phyloP scores from a whole-genome alignment of 2,888 invertebrate genomes.

The Venusia cambrica region DNA sequence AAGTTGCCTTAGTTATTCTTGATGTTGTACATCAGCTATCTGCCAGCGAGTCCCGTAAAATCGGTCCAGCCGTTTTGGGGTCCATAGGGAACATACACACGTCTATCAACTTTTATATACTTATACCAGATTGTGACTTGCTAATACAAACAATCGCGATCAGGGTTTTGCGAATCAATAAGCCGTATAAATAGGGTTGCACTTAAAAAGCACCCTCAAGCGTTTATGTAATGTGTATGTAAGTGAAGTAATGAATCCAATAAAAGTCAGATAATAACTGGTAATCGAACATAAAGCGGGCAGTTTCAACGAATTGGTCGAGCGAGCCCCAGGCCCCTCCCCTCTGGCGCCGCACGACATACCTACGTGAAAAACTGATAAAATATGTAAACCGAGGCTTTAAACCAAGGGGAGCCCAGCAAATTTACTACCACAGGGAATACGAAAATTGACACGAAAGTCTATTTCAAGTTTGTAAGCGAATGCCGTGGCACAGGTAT shows the following conservation, averaged over 20 bases:
- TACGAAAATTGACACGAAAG: slow-evolving; percentile 44
- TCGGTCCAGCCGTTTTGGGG: too few relatives aligned
- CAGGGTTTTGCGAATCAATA: slow-evolving; percentile 1
- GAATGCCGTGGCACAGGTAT: slow-evolving; percentile 38
- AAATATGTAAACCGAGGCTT: slow-evolving; percentile 73
- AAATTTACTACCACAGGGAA: slow-evolving; percentile 65
- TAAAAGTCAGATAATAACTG: slow-evolving; percentile 25
- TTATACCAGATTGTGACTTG: too few relatives aligned
- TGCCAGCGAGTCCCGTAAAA: too few relatives aligned
- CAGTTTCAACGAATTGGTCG: slow-evolving; percentile 55
- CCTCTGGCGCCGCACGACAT: slow-evolving; percentile 69
- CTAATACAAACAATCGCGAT: too few relatives aligned
- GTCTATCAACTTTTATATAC: too few relatives aligned
- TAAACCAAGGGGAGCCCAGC: slow-evolving; percentile 54
- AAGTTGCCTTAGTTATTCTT: too few relatives aligned
- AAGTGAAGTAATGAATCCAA: slow-evolving; percentile 25
- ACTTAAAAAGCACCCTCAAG: slow-evolving; percentile 4
- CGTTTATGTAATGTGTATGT: slow-evolving; percentile 12
- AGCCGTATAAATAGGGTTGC: not conserved
- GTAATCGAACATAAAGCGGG: slow-evolving; percentile 54
- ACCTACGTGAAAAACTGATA: slow-evolving; percentile 66
- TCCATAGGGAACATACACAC: too few relatives aligned
- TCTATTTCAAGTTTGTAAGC: slow-evolving; percentile 50
- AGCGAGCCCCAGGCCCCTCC: slow-evolving; percentile 46
- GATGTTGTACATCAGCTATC: too few relatives aligned